Percentiles rank a stretch among this genome's conserved stretches.
Evolutionary conservation across 2,888 invertebrate genomes (phyloP).

Genomic region (Lycia hirtaria): DNA sequence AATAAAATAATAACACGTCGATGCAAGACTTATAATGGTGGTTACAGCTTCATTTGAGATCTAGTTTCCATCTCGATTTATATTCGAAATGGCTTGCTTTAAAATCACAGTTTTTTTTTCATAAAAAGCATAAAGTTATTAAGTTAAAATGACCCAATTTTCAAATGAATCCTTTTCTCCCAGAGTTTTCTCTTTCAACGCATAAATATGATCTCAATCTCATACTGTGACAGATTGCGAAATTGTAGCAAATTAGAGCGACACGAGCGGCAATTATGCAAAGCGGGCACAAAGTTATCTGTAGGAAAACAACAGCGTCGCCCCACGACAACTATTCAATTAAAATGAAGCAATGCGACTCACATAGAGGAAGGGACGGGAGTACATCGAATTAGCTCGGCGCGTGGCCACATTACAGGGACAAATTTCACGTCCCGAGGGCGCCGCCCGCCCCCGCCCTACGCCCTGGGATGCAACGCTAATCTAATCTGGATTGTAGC

Average conservation of each 20-base stretch:
- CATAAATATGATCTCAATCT: slow-evolving; percentile 37
- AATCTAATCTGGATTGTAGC: slow-evolving; percentile 84
- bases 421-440: slow-evolving; percentile 79
- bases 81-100: too few relatives aligned
- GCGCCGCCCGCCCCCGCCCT: slow-evolving; percentile 49
- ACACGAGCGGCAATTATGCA: slow-evolving; percentile 79
- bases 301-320: slow-evolving; percentile 75
- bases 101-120: too few relatives aligned
- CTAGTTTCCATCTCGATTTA: too few relatives aligned
- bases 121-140: background rate
- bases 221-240: slow-evolving; percentile 74
- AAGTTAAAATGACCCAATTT: background rate
- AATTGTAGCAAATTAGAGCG: slow-evolving; percentile 78
- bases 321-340: slow-evolving; percentile 82
- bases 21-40: background rate
- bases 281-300: slow-evolving; percentile 81
- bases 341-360: slow-evolving; percentile 83
- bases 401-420: slow-evolving; percentile 84
- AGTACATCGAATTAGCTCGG: slow-evolving; percentile 78
- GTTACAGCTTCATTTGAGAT: background rate
- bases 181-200: slow-evolving; percentile 43
- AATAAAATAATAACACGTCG: background rate
- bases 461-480: slow-evolving; percentile 76
- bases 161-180: background rate
- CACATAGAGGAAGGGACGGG: slow-evolving; percentile 76